Percentiles rank a stretch among this genome's conserved stretches.
phyloP scores from a whole-genome alignment of 2,113 vertebrate species.

The Actenoides hombroni region DNA sequence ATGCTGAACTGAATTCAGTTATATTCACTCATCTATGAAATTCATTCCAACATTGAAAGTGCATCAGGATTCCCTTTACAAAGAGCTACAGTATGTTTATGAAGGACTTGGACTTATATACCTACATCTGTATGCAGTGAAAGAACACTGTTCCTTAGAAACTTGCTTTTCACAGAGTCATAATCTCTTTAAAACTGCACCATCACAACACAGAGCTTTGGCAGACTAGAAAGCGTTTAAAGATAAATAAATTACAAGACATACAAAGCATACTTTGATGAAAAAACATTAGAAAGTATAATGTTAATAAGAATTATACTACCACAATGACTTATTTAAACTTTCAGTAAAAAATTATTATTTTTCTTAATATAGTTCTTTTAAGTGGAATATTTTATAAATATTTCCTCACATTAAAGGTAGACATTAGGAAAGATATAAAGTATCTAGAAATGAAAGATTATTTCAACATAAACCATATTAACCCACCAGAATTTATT shows the following conservation, averaged over 20 bases:
- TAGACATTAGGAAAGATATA: neutral
- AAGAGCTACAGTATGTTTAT: neutral
- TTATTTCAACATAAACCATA: neutral
- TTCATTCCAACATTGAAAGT: neutral
- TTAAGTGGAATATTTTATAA: neutral
- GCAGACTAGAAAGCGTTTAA: neutral
- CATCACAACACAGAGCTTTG: neutral
- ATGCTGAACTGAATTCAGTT: neutral
- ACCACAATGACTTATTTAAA: neutral
- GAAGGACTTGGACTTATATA: neutral
- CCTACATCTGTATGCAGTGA: neutral
- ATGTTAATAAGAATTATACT: neutral
- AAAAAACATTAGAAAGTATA: neutral
- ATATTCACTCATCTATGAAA: neutral
- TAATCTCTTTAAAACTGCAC: neutral
- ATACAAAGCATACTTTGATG: neutral
- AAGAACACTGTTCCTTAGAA: neutral
- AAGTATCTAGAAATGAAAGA: neutral
- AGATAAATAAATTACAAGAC: neutral
- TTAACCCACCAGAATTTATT: neutral
- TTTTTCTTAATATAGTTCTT: neutral
- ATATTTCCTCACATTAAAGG: neutral
- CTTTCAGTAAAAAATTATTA: neutral
- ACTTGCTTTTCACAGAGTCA: neutral
- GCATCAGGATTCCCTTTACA: neutral